Evolutionary conservation across 2,888 invertebrate genomes (phyloP), one percentile per base, ranked within the genome.

Genomic region (Ditylenchus weischeri): DNA sequence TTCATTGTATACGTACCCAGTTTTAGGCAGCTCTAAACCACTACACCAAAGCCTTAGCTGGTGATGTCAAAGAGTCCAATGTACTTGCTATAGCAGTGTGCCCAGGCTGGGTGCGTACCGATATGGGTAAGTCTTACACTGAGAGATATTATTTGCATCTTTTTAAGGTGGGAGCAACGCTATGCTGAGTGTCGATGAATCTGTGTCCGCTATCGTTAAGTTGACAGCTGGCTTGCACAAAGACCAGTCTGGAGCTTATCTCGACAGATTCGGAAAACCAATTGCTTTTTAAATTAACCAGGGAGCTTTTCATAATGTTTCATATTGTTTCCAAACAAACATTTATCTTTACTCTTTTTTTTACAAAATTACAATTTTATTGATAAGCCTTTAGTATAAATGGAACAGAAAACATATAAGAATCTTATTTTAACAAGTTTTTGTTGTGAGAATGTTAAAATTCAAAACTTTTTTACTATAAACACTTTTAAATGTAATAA

Each of bases 51-150:
- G 72, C 72, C 6, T 59, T 76, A n/a, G 68, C 75, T 5, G 50
- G 75, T 19, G 76, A 72, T 57, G 18, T 73, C 48, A 47, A 64
- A n/a, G 68, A 64, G 48, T 71, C 75, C 59, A 64, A 76, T 19
- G 70, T 70, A 18, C 73, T 73, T 13, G 67, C 68, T 11, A 18
- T 54, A 54, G n/a, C 54, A 29, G 71, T 74, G 54, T 73, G 69
- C 57, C 76, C 76, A 2, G 77, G 77, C 63, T 78, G 78, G 78
- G 76, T 78, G 0, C 61, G 74, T 58, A 78, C 76, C 0, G 76
- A 78, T 49, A 69, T 78, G 71, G 78, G 43, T 43, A 6, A 43
- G 43, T 29, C 29, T 29, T 29, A 29, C 2, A 29, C n/a, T 29
- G 5, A 29, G 2, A 29, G 5, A 29, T 29, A 29, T 29, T 29